These are phyloP conservation scores for Phrynocephalus versicolor DNA, from an alignment of 2,113 vertebrate species.

Conservation along the genomic window DNA sequence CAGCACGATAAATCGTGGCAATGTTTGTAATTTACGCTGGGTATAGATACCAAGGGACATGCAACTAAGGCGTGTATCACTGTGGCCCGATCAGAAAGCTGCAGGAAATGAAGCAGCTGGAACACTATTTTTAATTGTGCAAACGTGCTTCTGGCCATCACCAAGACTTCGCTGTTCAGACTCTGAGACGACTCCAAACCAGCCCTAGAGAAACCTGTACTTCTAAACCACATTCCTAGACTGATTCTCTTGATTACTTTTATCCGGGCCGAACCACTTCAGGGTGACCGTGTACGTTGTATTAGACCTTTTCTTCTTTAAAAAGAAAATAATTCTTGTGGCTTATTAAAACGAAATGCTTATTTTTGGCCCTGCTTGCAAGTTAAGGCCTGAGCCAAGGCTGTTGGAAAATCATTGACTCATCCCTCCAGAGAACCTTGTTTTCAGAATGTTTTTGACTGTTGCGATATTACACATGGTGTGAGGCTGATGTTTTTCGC, in stretches of 20 bases:
- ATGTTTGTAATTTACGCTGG: too few species aligned
- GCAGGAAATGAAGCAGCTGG: not conserved
- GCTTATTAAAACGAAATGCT: conserved; percentile 58
- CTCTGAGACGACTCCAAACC: not conserved
- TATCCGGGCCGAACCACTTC: accelerated
- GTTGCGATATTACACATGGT: conserved; percentile 16
- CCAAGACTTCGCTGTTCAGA: too few species aligned
- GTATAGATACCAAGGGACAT: too few species aligned
- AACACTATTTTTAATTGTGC: not conserved
- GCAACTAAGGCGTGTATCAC: too few species aligned
- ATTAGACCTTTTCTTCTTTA: not conserved
- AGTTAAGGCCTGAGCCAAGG: conserved; percentile 41
- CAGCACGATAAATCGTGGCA: too few species aligned
- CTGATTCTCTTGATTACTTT: not conserved
- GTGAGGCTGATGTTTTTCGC: conserved; percentile 48
- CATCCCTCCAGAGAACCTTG: conserved; percentile 56
- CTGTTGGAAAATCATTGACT: conserved; percentile 54
- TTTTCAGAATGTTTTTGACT: conserved; percentile 59
- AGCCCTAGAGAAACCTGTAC: not conserved
- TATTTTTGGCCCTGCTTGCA: conserved; percentile 45
- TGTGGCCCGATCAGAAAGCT: too few species aligned
- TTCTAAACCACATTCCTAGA: not conserved
- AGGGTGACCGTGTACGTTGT: accelerated
- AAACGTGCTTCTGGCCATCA: too few species aligned
- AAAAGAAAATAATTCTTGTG: conserved; percentile 14